phyloP scores from a whole-genome alignment of 1,140 invertebrate species.

The Lordiphosa mommai region DNA sequence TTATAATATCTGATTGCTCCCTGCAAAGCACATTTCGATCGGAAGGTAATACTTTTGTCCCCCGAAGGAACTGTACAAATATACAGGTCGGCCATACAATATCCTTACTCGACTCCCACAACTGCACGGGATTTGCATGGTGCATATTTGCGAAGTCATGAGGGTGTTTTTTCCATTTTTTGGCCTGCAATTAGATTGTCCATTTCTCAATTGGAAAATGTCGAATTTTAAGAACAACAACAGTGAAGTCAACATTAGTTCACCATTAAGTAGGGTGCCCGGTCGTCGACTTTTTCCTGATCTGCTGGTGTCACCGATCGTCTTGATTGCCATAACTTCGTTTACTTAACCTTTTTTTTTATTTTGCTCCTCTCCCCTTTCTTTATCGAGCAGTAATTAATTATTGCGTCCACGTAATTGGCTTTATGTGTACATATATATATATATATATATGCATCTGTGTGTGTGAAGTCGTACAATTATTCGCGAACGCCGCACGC shows the following conservation, averaged over 20 bases:
- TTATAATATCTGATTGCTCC: no score
- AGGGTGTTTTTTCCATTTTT: no score
- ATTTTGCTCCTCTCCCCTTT: not conserved
- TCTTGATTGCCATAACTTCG: constrained; percentile 14
- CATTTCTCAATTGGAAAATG: no score
- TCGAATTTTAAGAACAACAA: not conserved
- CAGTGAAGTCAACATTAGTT: not conserved
- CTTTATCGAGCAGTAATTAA: constrained; percentile 40
- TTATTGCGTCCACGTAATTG: constrained; percentile 54
- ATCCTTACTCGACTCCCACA: no score
- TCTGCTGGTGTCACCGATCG: not conserved
- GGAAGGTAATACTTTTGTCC: no score
- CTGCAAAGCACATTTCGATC: no score
- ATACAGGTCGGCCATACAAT: no score
- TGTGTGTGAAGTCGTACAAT: constrained; percentile 8
- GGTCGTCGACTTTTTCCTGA: not conserved
- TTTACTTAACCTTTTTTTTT: constrained; percentile 15
- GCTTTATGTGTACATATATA: constrained; percentile 27
- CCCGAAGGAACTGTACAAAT: no score
- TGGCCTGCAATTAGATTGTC: no score
- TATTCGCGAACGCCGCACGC: constrained; percentile 21
- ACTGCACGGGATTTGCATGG: no score
- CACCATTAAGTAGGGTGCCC: not conserved
- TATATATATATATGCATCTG: not conserved
- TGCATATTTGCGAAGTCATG: no score